These are phyloP conservation scores for Hyles euphorbiae DNA, from an alignment of 1,140 invertebrate genomes.

Conservation along the genomic window DNA sequence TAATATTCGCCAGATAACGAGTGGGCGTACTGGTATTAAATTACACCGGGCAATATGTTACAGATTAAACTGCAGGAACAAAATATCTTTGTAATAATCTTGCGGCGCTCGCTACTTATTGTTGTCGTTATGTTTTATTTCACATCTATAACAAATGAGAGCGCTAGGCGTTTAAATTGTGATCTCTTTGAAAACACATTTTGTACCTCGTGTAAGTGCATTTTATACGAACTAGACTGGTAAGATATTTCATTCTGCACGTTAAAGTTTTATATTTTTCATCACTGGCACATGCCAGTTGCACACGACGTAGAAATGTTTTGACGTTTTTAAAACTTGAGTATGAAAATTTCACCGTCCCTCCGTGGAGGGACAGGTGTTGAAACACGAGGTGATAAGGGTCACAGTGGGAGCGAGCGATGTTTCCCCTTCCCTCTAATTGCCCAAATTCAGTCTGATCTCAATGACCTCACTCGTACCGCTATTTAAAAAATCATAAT, in stretches of 20 bases:
- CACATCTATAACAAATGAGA: too few relatives aligned
- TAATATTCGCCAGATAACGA: constrained; percentile 3
- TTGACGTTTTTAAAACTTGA: constrained; percentile 29
- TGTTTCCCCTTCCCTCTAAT: constrained; percentile 18
- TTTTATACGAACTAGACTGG: too few relatives aligned
- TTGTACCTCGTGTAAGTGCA: too few relatives aligned
- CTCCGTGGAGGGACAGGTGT: constrained; percentile 28
- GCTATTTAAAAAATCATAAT: neutral
- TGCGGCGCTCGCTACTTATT: too few relatives aligned
- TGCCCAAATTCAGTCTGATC: constrained; percentile 14
- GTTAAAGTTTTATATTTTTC: neutral
- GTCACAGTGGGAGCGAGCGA: constrained; percentile 19
- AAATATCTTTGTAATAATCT: too few relatives aligned
- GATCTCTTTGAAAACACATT: too few relatives aligned
- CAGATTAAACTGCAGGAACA: neutral
- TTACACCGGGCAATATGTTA: constrained; percentile 37
- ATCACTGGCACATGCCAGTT: neutral
- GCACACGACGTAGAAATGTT: constrained; percentile 22
- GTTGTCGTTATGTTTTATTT: too few relatives aligned
- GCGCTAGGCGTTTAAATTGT: too few relatives aligned
- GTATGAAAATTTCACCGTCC: constrained; percentile 19
- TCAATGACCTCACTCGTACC: neutral
- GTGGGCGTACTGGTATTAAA: constrained; percentile 44
- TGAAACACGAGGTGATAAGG: constrained; percentile 35
- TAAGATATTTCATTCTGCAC: too few relatives aligned